These are phyloP conservation scores for Jacana jacana DNA, from an alignment of 2,113 vertebrate species.

Conservation along the genomic window DNA sequence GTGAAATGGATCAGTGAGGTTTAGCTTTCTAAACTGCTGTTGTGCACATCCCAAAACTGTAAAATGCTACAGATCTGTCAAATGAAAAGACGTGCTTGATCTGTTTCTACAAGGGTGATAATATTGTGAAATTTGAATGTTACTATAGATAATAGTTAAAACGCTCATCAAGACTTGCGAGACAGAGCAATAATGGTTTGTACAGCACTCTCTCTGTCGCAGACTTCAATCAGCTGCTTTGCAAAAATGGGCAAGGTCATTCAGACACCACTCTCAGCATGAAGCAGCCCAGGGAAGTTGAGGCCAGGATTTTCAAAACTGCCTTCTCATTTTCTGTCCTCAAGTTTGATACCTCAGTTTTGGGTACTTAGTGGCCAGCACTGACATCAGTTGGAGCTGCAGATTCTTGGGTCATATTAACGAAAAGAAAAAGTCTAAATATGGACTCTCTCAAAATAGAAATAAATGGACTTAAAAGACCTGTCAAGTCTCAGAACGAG, in stretches of 20 bases:
- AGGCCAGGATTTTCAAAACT: background rate
- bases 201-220: background rate
- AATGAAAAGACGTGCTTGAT: background rate
- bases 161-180: background rate
- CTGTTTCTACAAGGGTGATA: background rate
- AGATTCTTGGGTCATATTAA: background rate
- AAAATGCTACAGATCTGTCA: background rate
- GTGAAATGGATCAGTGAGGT: background rate
- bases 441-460: background rate
- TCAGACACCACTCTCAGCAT: background rate
- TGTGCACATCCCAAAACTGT: background rate
- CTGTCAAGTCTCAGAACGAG: background rate
- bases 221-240: background rate
- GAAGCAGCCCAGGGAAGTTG: background rate
- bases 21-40: background rate
- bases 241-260: background rate
- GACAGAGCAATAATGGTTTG: background rate
- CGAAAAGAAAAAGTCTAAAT: background rate
- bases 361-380: background rate
- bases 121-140: background rate
- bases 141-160: background rate
- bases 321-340: background rate
- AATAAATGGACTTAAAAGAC: background rate
- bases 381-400: background rate
- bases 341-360: background rate